These are phyloP conservation scores for Calidris pugnax DNA, from an alignment of 2,113 vertebrate genomes.

Conservation along the genomic window DNA sequence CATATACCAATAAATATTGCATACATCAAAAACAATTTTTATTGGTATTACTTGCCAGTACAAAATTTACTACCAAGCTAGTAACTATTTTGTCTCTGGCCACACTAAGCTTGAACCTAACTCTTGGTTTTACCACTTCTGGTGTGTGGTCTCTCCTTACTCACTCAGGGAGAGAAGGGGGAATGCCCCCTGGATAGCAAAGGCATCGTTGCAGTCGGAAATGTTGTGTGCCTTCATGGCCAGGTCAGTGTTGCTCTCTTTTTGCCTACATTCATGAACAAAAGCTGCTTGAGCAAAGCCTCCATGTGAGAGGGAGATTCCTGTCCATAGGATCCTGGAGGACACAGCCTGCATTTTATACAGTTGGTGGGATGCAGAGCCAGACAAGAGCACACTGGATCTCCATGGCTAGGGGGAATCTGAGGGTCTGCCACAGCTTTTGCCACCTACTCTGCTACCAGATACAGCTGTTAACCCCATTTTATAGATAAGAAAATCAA, in stretches of 20 bases:
- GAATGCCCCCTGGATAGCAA: not conserved
- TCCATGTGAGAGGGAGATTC: not conserved
- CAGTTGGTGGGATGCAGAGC: not conserved
- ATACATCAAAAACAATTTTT: conserved; percentile 35
- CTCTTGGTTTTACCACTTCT: not conserved
- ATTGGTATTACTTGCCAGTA: not conserved
- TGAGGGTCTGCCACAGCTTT: not conserved
- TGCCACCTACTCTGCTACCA: not conserved
- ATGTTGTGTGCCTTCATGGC: not conserved
- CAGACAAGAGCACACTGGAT: rapidly evolving
- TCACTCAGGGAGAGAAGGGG: rapidly evolving
- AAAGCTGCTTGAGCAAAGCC: not conserved
- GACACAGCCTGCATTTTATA: not conserved
- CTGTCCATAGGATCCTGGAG: rapidly evolving
- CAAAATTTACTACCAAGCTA: conserved; percentile 3
- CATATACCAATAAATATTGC: not conserved
- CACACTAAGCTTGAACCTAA: not conserved
- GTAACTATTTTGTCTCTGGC: conserved; percentile 45
- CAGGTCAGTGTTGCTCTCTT: not conserved
- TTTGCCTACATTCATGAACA: not conserved
- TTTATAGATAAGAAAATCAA: not conserved
- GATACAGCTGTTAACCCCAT: not conserved
- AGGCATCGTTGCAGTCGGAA: not conserved
- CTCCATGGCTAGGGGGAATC: not conserved
- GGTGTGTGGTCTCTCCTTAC: conserved; percentile 25